phyloP scores from a whole-genome alignment of 2,888 invertebrate genomes.

The Hecatera dysodea region DNA sequence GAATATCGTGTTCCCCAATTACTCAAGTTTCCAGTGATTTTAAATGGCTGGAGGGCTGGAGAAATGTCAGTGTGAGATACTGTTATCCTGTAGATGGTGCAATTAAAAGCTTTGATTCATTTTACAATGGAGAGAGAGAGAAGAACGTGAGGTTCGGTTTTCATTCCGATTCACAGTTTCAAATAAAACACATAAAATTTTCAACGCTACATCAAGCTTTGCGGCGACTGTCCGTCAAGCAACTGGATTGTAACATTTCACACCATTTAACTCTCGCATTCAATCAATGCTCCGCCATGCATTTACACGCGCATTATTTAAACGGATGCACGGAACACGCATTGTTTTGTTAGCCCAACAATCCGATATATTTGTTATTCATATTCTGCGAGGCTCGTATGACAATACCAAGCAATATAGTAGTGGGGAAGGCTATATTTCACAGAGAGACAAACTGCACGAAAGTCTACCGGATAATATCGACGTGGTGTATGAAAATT shows the following conservation, averaged over 20 bases:
- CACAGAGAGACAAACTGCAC: conserved; percentile 57
- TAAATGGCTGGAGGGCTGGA: neutral
- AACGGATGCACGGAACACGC: conserved; percentile 28
- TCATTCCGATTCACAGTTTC: neutral
- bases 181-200: neutral
- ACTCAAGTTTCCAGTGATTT: neutral
- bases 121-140: neutral
- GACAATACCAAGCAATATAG: conserved; percentile 53
- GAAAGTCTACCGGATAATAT: conserved; percentile 52
- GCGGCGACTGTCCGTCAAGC: neutral
- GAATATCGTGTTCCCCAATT: neutral
- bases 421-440: conserved; percentile 52
- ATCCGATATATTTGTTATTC: conserved; percentile 73
- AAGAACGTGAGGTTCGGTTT: neutral
- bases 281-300: conserved; percentile 43
- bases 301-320: conserved; percentile 42
- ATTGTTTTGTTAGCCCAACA: conserved; percentile 66
- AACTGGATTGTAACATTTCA: conserved; percentile 42
- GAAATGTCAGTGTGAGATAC: neutral
- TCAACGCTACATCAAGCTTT: conserved; percentile 8
- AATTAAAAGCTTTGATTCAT: neutral
- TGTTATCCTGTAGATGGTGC: neutral
- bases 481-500: conserved; percentile 40
- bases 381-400: conserved; percentile 66
- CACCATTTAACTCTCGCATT: conserved; percentile 46